Evolutionary conservation across 2,797 vertebrate genomes (phyloP), one percentile per base, ranked within the genome.

Genomic region (Mareca strepera): DNA sequence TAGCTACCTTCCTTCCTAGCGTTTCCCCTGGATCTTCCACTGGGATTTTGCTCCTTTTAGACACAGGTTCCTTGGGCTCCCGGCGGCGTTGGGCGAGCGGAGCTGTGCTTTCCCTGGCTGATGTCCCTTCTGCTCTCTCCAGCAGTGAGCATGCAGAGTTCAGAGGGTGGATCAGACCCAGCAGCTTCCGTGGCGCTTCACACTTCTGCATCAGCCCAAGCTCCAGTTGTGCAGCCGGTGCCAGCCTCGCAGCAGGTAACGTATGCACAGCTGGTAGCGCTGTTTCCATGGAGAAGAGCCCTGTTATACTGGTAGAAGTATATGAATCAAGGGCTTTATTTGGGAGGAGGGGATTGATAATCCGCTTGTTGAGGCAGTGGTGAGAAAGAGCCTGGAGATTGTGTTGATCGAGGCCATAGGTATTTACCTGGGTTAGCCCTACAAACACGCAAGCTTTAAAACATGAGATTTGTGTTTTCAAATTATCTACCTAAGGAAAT

Each of bases 191-290:
- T 99, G 90, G 94, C 98, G 2, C 97, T 99, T 96, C 98, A 98
- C 88, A 97, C 99, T 0, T 98, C 99, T 8, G 98, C 98, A 11
- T 98, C 99, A 11, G 98, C 98, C 83, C 99, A 98, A 94, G 99
- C 99, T 1, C 99, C 99, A 0, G 99, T 99, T 55, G 99, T 99
- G 88, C 99, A 99, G 97, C 98, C 99, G 0, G 99, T 99, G 75
- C 99, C 99, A 33, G 98, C 99, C 6, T 99, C 99, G 7, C 99
- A 99, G 92, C 99, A 99, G 99, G 99, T 99, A 98, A 96, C 4
- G 33, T 55, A 50, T 6, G 53, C 86, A 9, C 81, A 37, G 76
- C 87, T 59, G 88, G 90, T 67, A 46, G 28, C 56, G 80, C 68
- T 6, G 77, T 77, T 83, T 46, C 26, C 83, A 59, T 90, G 78